Percentiles rank a stretch among this genome's conserved stretches.
Evolutionary conservation across 2,888 invertebrate species (phyloP).

Genomic region (Carterocephalus palaemon): DNA sequence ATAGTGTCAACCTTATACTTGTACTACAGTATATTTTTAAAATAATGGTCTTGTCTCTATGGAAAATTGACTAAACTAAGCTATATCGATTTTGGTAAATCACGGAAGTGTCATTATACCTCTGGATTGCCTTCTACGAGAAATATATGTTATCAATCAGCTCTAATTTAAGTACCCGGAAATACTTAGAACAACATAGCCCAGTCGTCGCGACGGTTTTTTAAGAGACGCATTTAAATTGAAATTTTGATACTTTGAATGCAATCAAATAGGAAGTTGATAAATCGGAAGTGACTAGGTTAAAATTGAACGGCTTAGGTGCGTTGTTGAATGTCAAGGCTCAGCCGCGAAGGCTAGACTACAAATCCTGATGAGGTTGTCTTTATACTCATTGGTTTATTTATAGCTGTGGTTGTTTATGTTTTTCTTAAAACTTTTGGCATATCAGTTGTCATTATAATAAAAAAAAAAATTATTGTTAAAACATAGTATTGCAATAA

Average conservation of each 20-base stretch:
- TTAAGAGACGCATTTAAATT: constrained; percentile 21
- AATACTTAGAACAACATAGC: constrained; percentile 6
- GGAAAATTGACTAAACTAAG: too few species aligned
- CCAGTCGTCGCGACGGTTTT: constrained; percentile 8
- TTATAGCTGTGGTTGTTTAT: constrained; percentile 1
- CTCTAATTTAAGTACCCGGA: constrained; percentile 18
- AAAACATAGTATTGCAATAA: too few species aligned
- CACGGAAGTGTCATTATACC: constrained; percentile 8
- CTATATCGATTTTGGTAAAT: neutral
- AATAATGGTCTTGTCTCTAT: too few species aligned
- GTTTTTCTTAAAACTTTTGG: too few species aligned
- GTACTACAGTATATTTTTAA: too few species aligned
- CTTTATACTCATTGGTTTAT: constrained; percentile 18
- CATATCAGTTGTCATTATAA: too few species aligned
- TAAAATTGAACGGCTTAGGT: constrained; percentile 68
- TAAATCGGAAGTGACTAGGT: constrained; percentile 66
- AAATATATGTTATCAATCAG: constrained; percentile 10
- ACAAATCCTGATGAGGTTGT: constrained; percentile 32
- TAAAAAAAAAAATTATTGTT: too few species aligned
- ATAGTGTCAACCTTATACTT: too few species aligned
- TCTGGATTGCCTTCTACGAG: constrained; percentile 15
- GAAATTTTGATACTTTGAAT: constrained; percentile 32
- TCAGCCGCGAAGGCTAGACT: constrained; percentile 45
- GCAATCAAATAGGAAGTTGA: constrained; percentile 59
- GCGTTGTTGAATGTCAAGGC: constrained; percentile 73